phyloP scores from a whole-genome alignment of 2,888 invertebrate genomes.

The Quadroppia sp. region DNA sequence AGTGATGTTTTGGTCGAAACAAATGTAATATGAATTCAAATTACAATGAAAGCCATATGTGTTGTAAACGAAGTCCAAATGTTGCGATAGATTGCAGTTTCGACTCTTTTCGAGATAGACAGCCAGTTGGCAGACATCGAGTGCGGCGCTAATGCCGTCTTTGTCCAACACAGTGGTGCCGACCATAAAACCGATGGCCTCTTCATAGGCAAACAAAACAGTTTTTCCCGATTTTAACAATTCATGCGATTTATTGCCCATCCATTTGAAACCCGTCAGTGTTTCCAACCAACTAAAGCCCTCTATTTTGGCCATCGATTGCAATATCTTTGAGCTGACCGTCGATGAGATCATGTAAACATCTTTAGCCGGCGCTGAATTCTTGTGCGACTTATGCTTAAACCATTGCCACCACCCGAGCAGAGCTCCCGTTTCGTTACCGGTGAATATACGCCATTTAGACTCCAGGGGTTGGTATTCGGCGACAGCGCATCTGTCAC shows the following conservation, averaged over 20 bases:
- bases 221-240: slow-evolving; percentile 66
- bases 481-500: slow-evolving; percentile 89
- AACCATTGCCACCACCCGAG: slow-evolving; percentile 86
- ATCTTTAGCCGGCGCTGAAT: slow-evolving; percentile 54
- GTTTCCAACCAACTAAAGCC: slow-evolving; percentile 79
- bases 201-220: slow-evolving; percentile 92
- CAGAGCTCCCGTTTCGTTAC: slow-evolving; percentile 90
- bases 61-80: slow-evolving; percentile 69
- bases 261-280: slow-evolving; percentile 98
- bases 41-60: slow-evolving; percentile 85
- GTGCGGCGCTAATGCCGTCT: slow-evolving; percentile 89
- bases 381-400: not conserved
- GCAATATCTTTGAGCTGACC: slow-evolving; percentile 91
- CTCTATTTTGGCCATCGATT: slow-evolving; percentile 70
- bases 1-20: slow-evolving; percentile 67
- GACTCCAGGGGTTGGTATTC: slow-evolving; percentile 69
- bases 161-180: slow-evolving; percentile 84
- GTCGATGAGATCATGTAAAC: slow-evolving; percentile 85
- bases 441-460: slow-evolving; percentile 83
- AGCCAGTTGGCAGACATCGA: slow-evolving; percentile 70
- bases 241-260: slow-evolving; percentile 81
- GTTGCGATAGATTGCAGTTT: slow-evolving; percentile 56
- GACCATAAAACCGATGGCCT: slow-evolving; percentile 72
- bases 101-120: slow-evolving; percentile 61
- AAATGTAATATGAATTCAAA: slow-evolving; percentile 82